A percentile compares a stretch with the other conserved stretches of the same genome.
Evolutionary conservation across 2,113 vertebrate genomes (phyloP).

Genomic region (Mellivora capensis): DNA sequence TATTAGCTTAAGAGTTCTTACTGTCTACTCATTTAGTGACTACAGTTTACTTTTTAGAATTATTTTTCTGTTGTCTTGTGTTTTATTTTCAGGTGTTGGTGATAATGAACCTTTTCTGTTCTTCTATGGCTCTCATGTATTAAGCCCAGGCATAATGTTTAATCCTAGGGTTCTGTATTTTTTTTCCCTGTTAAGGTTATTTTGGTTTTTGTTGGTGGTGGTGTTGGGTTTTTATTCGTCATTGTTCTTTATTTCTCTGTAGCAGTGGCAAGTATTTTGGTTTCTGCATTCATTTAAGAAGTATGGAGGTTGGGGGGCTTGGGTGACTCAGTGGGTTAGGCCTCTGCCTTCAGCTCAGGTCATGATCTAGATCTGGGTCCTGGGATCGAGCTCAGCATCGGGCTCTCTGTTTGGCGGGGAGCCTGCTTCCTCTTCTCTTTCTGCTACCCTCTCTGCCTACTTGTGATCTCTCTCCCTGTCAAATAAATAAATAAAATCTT

Average conservation of each 20-base stretch:
- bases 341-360: no score
- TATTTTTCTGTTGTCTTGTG: neutral
- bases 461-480: no score
- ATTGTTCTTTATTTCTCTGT: neutral
- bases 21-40: neutral
- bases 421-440: no score
- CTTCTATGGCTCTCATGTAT: neutral
- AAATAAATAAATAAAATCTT: no score
- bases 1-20: neutral
- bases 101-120: neutral
- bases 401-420: no score
- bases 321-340: no score
- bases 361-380: no score
- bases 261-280: neutral
- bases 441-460: no score
- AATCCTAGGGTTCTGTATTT: neutral
- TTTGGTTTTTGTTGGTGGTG: neutral
- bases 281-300: neutral
- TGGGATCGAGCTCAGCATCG: no score
- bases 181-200: neutral
- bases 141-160: neutral
- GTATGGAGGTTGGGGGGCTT: neutral
- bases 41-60: neutral
- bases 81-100: neutral
- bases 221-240: neutral